phyloP scores from a whole-genome alignment of 2,888 invertebrate species.

The Leistus spinibarbis region DNA sequence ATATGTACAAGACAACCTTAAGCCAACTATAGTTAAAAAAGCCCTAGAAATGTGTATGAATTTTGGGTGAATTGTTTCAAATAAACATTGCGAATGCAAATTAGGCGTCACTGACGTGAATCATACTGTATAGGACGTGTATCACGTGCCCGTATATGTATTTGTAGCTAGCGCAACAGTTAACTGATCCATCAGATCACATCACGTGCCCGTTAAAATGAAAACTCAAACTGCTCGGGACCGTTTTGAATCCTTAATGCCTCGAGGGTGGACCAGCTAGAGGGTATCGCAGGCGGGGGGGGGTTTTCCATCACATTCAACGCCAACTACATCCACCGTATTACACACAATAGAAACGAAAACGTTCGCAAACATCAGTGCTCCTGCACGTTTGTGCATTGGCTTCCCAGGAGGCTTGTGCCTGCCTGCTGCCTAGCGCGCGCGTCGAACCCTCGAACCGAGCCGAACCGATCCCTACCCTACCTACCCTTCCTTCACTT shows the following conservation, averaged over 20 bases:
- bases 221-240: conserved; percentile 33
- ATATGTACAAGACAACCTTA: too few species aligned
- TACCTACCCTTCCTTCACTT: neutral
- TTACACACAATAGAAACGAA: neutral
- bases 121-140: neutral
- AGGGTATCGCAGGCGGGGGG: neutral
- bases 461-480: neutral
- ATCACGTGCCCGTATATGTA: neutral
- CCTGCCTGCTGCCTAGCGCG: neutral
- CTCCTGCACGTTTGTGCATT: neutral
- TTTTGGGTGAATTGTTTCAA: too few species aligned
- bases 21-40: too few species aligned
- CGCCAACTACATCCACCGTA: neutral
- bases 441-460: too few species aligned
- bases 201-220: conserved; percentile 34
- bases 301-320: neutral
- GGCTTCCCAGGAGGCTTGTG: neutral
- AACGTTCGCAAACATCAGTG: neutral
- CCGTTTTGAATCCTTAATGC: conserved; percentile 31
- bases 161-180: conserved; percentile 19
- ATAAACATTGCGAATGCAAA: too few species aligned
- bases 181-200: conserved; percentile 37
- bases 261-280: neutral
- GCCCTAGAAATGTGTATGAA: too few species aligned
- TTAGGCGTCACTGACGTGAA: too few species aligned